Base-by-base conservation (phyloP, 2,113 vertebrate genomes). In the Australoheros scitulus region DNA sequence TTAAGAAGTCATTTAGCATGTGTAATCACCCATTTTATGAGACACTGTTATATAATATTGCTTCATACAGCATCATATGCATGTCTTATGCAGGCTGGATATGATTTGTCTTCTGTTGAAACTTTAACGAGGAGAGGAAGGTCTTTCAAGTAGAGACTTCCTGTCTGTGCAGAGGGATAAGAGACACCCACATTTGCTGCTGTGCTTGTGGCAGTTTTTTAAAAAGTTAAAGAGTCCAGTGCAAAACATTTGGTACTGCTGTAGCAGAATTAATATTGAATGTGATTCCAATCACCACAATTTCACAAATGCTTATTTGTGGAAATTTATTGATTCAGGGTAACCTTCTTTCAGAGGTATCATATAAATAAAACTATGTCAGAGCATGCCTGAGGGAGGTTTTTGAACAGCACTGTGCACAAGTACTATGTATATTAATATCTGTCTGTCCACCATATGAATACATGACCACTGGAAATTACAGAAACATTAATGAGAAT, bases 151-250 rank as follows among this genome's bases (percentile, higher is more conserved):
- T 20, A n/a, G 18, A 55, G 55, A n/a, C 20, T n/a, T 56, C 55
- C 55, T n/a, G 41, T 22, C 26, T 50, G 0, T 20, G 11, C 0
- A 52, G 0, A 70, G 1, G 1, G 22, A 24, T 7, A 29, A 29
- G 3, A 52, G 5, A 50, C 18, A 50, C 65, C 2, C 9, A 68
- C 22, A 29, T 70, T 20, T 70, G 64, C 64, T 11, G 26, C 29
- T 70, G 64, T 29, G 22, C 64, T 47, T 68, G 64, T 47, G 43
- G 38, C 38, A 26, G 14, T 68, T 68, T 38, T 47, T 5, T 24
- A 65, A 68, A 68, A 0, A 6, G 22, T 68, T 68, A 38, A 5
- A 41, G 14, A 29, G 9, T 26, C 22, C 41, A 68, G 64, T 26
- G 11, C 2, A 11, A 68, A 26, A 47, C 26, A 68, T 0, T 2